Conservation (phyloP, 2,797 vertebrate genomes). For the Salmo trutta region DNA sequence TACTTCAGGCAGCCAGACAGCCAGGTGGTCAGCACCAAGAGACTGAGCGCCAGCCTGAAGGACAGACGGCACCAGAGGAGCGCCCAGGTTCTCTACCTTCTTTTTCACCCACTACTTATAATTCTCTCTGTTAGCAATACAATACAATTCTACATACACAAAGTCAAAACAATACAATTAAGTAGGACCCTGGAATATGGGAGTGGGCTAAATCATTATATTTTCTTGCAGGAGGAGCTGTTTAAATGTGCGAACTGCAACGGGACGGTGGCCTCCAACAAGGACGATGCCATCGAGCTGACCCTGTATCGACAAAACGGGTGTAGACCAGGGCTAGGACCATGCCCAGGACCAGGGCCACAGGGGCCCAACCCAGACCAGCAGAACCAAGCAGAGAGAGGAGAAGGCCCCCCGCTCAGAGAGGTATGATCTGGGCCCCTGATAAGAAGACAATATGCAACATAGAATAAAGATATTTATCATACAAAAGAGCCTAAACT, state of each 20-base stretch:
- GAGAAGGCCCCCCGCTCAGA: constrained; percentile 56
- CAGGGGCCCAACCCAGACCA: constrained; percentile 40
- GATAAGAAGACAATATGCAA: not conserved
- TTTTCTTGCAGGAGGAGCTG: constrained; percentile 58
- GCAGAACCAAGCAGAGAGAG: constrained; percentile 51
- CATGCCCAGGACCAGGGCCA: not conserved
- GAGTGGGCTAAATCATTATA: not conserved
- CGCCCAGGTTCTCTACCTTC: constrained; percentile 64
- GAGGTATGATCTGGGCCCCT: constrained; percentile 47
- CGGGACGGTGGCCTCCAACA: constrained; percentile 56
- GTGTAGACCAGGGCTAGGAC: not conserved
- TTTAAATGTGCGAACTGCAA: constrained; percentile 47
- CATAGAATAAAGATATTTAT: too few relatives aligned
- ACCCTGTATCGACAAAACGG: constrained; percentile 64
- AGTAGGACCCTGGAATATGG: not conserved
- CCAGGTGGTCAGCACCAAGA: constrained; percentile 23
- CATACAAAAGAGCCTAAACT: too few relatives aligned
- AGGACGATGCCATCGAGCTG: constrained; percentile 73
- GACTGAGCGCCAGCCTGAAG: constrained; percentile 66
- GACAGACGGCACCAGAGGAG: constrained; percentile 38
- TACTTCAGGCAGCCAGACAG: constrained; percentile 73
- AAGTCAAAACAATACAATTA: not conserved
- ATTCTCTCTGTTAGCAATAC: not conserved
- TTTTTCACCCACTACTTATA: not conserved
- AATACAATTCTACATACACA: not conserved